Base-by-base conservation (phyloP, 2,888 invertebrate genomes). In the Trachelus tabidus region DNA sequence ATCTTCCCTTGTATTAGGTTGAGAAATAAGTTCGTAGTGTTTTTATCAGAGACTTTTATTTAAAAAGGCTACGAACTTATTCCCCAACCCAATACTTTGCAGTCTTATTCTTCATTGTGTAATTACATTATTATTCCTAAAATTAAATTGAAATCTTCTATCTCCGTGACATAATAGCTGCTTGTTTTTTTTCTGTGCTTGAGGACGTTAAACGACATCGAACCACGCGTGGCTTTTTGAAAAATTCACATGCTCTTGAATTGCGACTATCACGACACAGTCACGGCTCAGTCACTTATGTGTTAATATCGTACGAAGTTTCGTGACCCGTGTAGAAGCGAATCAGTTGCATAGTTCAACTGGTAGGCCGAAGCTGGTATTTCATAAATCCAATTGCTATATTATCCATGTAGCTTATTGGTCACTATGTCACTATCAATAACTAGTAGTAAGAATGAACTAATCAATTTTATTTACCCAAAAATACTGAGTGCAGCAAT, bases 281-380 rank as follows among this genome's bases (percentile, higher is more conserved):
- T 80, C 78, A 78, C 77, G 78, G 34, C 40, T n/a, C 33, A 34
- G 73, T 78, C 79, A 78, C 73, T 78, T 35, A 37, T 77, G 77
- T 68, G 77, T 15, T 78, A 75, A 78, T 81, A 76, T 78, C 76
- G 71, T 30, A 73, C 68, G 35, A 79, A 78, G 69, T 71, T 73
- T 73, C 73, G 68, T 77, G 79, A 80, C 80, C 80, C 75, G 71
- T 31, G 33, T 33, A 71, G 71, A 71, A 33, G 34, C 71, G 34
- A 71, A 71, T 71, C 56, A 56, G 56, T 56, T 56, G 56, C 56
- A 56, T 56, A 56, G 56, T 56, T 56, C 56, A 56, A 56, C 56
- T 56, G 23, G 23, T 15, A 56, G 56, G 56, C 56, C 9, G 23
- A 56, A 23, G 23, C 23, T 56, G 23, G 56, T 56, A 15, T 23